These are phyloP conservation scores for Bettongia penicillata DNA, from an alignment of 2,113 vertebrate genomes.

Conservation along the genomic window DNA sequence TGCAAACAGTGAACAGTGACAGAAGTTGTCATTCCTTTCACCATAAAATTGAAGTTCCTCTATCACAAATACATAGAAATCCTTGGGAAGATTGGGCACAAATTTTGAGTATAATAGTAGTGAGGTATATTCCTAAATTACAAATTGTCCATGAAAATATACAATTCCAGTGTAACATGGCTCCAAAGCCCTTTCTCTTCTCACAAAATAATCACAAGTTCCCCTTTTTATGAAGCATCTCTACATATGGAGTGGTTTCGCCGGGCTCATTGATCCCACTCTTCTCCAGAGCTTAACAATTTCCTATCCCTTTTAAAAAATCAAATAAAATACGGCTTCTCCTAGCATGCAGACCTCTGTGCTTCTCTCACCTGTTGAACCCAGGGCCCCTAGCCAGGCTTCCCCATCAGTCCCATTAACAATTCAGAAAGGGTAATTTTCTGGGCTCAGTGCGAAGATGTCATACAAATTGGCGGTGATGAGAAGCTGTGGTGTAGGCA, in stretches of 20 bases:
- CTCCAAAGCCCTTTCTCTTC: neutral
- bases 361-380: no score
- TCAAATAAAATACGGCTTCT: no score
- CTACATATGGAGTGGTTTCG: neutral
- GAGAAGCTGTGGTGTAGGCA: constrained; percentile 57
- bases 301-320: neutral
- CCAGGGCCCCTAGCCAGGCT: no score
- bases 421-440: no score
- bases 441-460: no score
- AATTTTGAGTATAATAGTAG: neutral
- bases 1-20: neutral
- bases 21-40: neutral
- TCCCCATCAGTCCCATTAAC: no score
- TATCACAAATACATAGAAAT: neutral
- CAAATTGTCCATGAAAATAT: neutral
- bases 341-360: no score
- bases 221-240: neutral
- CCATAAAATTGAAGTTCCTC: neutral
- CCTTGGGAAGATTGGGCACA: neutral
- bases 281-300: neutral
- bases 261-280: neutral
- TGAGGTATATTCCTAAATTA: neutral
- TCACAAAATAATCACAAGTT: neutral
- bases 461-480: constrained; percentile 68
- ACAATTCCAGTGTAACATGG: neutral